Evolutionary conservation across 2,888 invertebrate species (phyloP), one percentile per base, ranked within the genome.

Genomic region (Sepioteuthis lessoniana): DNA sequence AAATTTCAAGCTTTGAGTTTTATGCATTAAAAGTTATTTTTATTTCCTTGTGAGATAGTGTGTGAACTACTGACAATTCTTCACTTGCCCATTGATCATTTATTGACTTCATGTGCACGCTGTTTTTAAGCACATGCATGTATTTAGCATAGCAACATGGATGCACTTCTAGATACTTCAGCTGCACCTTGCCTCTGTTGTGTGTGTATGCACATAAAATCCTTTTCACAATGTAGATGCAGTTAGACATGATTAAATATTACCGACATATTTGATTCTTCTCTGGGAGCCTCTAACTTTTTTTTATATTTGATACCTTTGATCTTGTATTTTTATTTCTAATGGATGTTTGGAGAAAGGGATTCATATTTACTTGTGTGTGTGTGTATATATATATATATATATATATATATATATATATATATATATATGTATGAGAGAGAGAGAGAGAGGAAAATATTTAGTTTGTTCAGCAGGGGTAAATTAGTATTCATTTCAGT

Each of bases 101-200:
- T 35, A 35, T 13, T 76, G 76, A 76, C n/a, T 76, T 76, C n/a
- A 76, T 76, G 76, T 76, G 76, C 76, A 76, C n/a, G n/a, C 19
- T 16, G n/a, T 76, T 76, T 76, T 76, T 13, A 76, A 76, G 76
- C 76, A 35, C 76, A 76, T 35, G 76, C 76, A 76, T 76, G 76
- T 35, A 35, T 76, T 76, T 76, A 76, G 76, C 4, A 35, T 76
- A 76, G 76, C 76, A 76, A 76, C n/a, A 10, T 76, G 76, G 19
- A 76, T n/a, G 76, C 76, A 76, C 76, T 21, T 55, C 28, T 76
- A 76, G n/a, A 76, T 76, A 76, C 76, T 76, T 76, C n/a, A 35
- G 76, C n/a, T 76, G 76, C 76, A 76, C 76, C 76, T 76, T 76
- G 76, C n/a, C n/a, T 76, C 76, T 76, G 76, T 60, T 60, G 47